Evolutionary conservation across 1,140 invertebrate genomes (phyloP).

Genomic region (Planococcus citri): DNA sequence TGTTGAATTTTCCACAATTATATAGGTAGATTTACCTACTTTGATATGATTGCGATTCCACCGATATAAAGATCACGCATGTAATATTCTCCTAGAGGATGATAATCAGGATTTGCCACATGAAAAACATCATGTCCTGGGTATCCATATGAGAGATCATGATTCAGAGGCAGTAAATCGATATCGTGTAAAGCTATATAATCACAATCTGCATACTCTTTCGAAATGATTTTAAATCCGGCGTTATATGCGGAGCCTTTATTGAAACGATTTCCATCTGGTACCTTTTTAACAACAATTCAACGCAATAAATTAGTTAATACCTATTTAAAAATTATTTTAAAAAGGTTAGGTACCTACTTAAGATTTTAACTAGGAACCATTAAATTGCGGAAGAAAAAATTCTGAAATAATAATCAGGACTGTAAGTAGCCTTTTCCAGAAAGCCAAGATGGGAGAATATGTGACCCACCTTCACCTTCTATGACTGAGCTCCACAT

Average conservation of each 20-base stretch:
- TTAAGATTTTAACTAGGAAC: too few species aligned
- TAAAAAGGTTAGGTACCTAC: too few species aligned
- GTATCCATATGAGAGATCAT: conserved; percentile 64
- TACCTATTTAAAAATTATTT: too few species aligned
- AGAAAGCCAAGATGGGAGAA: too few species aligned
- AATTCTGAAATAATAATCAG: too few species aligned
- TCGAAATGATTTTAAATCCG: conserved; percentile 65
- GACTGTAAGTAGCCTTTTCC: too few species aligned
- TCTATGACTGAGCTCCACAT: too few species aligned
- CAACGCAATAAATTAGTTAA: too few species aligned
- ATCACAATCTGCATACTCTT: conserved; percentile 54
- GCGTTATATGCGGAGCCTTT: conserved; percentile 93
- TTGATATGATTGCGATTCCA: conserved; percentile 82
- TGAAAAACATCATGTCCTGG: conserved; percentile 61
- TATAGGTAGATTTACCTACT: conserved; percentile 34
- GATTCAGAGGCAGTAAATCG: conserved; percentile 85
- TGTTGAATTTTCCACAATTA: too few species aligned
- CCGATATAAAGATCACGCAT: conserved; percentile 84
- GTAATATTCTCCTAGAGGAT: conserved; percentile 57
- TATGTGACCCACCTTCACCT: too few species aligned
- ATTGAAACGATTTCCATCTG: conserved; percentile 80
- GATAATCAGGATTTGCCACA: conserved; percentile 60
- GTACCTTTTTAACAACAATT: too few species aligned
- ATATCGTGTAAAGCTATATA: conserved; percentile 99
- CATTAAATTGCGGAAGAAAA: too few species aligned